Evolutionary conservation across 2,113 vertebrate genomes (phyloP).

Genomic region (Ictalurus furcatus): DNA sequence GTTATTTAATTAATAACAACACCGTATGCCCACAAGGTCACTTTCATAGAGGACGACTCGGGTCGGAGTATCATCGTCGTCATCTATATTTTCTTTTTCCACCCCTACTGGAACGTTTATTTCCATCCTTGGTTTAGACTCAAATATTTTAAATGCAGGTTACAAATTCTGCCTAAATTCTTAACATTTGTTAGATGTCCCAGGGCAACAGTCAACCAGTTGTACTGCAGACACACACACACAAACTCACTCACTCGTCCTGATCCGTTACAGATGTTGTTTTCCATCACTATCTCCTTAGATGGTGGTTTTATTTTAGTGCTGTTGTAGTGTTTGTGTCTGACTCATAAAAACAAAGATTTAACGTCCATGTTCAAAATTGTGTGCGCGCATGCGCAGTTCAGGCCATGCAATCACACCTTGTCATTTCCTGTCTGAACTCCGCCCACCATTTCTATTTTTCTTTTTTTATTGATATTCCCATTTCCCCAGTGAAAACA

Average conservation of each 20-base stretch:
- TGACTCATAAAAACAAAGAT: constrained; percentile 29
- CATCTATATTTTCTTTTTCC: background rate
- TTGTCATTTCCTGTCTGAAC: background rate
- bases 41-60: background rate
- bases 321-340: constrained; percentile 18
- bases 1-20: background rate
- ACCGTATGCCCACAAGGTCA: background rate
- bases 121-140: background rate
- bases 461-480: background rate
- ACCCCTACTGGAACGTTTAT: background rate
- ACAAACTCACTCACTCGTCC: background rate
- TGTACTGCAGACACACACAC: background rate
- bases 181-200: background rate
- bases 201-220: background rate
- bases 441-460: background rate
- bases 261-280: constrained; percentile 41
- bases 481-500: background rate
- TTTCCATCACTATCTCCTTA: constrained; percentile 5
- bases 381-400: background rate
- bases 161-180: background rate
- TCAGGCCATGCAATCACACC: background rate
- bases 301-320: constrained; percentile 25
- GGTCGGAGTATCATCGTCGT: background rate
- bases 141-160: background rate
- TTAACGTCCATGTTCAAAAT: background rate